Evolutionary conservation across 2,113 vertebrate species (phyloP), one percentile per base, ranked within the genome.

Genomic region (Spilogale gracilis): DNA sequence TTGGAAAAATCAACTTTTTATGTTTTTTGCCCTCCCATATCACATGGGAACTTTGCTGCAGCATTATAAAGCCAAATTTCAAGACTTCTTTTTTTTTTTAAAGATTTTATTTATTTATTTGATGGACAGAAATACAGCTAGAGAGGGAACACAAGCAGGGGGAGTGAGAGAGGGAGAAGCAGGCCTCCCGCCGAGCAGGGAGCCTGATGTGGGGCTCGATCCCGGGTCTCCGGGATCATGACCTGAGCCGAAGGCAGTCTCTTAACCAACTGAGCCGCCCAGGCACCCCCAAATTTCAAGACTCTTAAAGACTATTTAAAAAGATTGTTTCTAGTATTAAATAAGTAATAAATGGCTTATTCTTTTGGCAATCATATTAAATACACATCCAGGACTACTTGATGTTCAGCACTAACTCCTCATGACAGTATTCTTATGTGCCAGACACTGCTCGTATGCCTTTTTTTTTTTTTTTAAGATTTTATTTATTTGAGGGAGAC

Each of bases 1-100:
- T 93, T 76, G 52, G 23, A 95, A 73, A 83, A 65, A 43, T 81
- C 61, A 58, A 52, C 69, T 67, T 95, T 65, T 86, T 32, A 60
- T 14, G 27, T 45, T 63, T 87, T 71, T 74, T 94, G 86, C 23
- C 25, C 5, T 48, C 56, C 69, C 1, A 2, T 78, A 12, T 87
- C 69, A 84, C n/a, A 43, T 6, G 88, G 81, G 50, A 88, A 84
- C n/a, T 93, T 94, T n/a, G 14, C 12, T 93, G 4, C 30, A 85
- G 56, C 67, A 13, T 63, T 58, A 61, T 38, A 78, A 89, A 91
- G 76, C 30, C 48, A 81, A 91, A 54, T 89, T 91, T 38, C 38
- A 38, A 38, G 38, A 38, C 38, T 38, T 38, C 2, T 38, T 38
- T 38, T 38, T 38, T 38, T 38, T 38, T 38, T 38, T 38, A 38